Conservation (phyloP, 2,888 invertebrate species). For the Euplagia quadripunctaria region DNA sequence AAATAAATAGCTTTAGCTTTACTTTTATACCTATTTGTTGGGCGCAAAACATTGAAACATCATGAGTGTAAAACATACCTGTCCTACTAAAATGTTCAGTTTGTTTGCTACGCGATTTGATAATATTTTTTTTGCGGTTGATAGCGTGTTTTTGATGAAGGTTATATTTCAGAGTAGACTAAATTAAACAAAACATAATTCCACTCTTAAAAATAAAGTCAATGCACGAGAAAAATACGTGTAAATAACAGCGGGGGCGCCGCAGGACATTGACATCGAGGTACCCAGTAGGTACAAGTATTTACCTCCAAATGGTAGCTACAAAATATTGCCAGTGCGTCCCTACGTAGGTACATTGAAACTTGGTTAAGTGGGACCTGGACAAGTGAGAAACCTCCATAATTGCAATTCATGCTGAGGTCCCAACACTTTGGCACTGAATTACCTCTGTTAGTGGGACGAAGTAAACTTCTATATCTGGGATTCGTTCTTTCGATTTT, state of each 20-base stretch:
- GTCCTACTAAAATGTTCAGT: neutral
- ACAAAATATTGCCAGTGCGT: conserved; percentile 24
- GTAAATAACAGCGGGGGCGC: conserved; percentile 11
- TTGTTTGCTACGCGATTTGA: neutral
- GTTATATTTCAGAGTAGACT: neutral
- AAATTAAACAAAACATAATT: neutral
- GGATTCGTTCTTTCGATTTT: too few relatives aligned
- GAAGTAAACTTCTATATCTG: too few relatives aligned
- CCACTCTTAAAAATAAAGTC: neutral
- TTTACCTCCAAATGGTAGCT: conserved; percentile 36
- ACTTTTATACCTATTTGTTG: neutral
- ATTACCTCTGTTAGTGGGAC: too few relatives aligned
- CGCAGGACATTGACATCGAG: conserved; percentile 26
- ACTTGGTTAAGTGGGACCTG: too few relatives aligned
- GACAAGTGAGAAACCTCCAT: too few relatives aligned
- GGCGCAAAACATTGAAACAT: neutral
- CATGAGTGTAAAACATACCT: neutral
- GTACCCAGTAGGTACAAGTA: conserved; percentile 18
- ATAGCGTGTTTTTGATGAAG: neutral
- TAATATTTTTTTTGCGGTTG: neutral
- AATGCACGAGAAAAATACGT: conserved; percentile 1
- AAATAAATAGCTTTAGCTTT: neutral
- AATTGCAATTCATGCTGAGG: too few relatives aligned
- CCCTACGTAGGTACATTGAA: too few relatives aligned
- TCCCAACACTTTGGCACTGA: too few relatives aligned